Percentiles rank a stretch among this genome's conserved stretches.
These are phyloP conservation scores for Drosophila parvula DNA, from an alignment of 1,140 invertebrate genomes.

Conservation along the genomic window DNA sequence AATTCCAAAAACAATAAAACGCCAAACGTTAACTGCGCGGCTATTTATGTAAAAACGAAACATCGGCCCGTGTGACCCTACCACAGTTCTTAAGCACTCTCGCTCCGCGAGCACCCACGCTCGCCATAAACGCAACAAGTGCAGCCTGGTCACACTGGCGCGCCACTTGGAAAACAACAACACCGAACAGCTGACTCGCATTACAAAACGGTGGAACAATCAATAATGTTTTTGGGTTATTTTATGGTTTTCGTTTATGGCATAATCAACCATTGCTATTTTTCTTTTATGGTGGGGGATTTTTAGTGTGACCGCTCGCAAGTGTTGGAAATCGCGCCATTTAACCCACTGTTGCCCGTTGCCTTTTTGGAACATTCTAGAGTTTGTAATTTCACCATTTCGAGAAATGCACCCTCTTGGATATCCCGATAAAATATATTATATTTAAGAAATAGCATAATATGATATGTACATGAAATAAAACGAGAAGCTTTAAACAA, in stretches of 20 bases:
- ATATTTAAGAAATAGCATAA: too few species aligned
- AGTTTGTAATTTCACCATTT: constrained; percentile 17
- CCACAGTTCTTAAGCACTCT: not conserved
- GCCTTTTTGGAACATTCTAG: constrained; percentile 17
- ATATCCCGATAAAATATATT: constrained; percentile 8
- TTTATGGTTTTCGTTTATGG: too few species aligned
- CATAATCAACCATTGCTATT: not conserved
- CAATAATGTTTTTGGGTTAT: not conserved
- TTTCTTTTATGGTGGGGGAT: not conserved
- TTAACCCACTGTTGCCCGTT: not conserved
- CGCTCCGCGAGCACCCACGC: not conserved
- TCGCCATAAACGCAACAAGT: constrained; percentile 9
- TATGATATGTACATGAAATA: not conserved
- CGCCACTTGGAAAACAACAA: not conserved
- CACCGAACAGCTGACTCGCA: not conserved
- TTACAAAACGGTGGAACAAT: not conserved
- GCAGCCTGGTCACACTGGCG: constrained; percentile 3
- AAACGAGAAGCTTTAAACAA: not conserved
- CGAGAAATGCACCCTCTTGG: not conserved
- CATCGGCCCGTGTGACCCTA: constrained; percentile 21
- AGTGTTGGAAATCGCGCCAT: not conserved
- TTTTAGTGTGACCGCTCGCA: not conserved
- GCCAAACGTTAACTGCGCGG: constrained; percentile 52
- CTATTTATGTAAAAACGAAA: constrained; percentile 46
- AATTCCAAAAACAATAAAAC: constrained; percentile 60